phyloP scores from a whole-genome alignment of 1,140 invertebrate genomes.

The Papilio polytes region DNA sequence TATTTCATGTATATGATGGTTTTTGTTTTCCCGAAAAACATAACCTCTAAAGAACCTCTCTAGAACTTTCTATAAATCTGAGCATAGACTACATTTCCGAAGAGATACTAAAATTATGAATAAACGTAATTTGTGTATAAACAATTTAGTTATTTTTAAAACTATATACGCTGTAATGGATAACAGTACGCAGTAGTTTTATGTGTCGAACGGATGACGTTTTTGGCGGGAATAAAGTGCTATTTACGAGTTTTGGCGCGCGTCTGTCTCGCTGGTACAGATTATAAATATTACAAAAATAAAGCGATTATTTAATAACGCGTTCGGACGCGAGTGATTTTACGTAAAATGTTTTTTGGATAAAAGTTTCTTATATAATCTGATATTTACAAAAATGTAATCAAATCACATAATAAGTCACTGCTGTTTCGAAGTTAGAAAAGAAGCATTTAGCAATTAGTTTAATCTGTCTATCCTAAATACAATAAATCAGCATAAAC shows the following conservation, averaged over 20 bases:
- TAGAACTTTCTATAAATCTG: too few relatives aligned
- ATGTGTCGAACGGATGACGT: not conserved
- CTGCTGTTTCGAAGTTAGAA: too few relatives aligned
- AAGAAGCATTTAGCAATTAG: too few relatives aligned
- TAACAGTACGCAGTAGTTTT: not conserved
- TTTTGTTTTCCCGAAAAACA: too few relatives aligned
- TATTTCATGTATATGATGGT: too few relatives aligned
- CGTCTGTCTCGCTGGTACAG: constrained; percentile 17
- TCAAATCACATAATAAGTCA: too few relatives aligned
- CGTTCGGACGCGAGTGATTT: not conserved
- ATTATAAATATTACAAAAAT: constrained; percentile 7
- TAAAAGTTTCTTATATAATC: not conserved
- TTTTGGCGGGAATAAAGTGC: constrained; percentile 20
- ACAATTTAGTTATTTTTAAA: not conserved
- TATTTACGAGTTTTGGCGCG: constrained; percentile 25
- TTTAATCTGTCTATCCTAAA: too few relatives aligned
- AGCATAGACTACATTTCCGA: too few relatives aligned
- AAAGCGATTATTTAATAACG: constrained; percentile 14
- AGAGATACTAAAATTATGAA: too few relatives aligned
- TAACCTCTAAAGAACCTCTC: too few relatives aligned
- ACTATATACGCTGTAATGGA: not conserved
- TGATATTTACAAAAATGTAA: not conserved
- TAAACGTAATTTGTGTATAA: not conserved
- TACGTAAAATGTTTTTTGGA: constrained; percentile 9
- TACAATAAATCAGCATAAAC: too few relatives aligned